phyloP scores from a whole-genome alignment of 2,113 vertebrate genomes.

The Heliornis fulica region DNA sequence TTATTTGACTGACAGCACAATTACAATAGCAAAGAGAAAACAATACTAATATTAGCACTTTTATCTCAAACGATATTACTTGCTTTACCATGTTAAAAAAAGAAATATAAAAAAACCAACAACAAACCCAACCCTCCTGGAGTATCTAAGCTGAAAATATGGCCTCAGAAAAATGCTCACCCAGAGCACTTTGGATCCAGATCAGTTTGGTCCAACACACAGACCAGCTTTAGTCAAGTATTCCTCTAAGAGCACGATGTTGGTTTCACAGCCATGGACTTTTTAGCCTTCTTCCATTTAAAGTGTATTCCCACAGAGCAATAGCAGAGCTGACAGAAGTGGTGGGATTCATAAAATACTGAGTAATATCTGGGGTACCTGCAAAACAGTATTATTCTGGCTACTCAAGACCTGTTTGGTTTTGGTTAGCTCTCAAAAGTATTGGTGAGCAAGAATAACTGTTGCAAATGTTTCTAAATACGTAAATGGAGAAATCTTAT shows the following conservation, averaged over 20 bases:
- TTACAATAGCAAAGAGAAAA: neutral
- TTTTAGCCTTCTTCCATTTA: neutral
- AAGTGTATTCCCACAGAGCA: neutral
- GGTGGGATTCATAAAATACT: neutral
- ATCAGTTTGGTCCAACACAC: neutral
- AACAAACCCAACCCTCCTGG: too few species aligned
- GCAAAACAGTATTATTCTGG: neutral
- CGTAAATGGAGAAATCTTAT: slow-evolving; percentile 11
- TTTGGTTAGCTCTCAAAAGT: neutral
- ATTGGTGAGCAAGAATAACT: neutral
- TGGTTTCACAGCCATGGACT: neutral
- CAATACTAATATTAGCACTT: neutral
- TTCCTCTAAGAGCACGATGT: neutral
- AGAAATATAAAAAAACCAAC: too few species aligned
- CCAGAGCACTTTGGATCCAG: neutral
- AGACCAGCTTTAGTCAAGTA: neutral
- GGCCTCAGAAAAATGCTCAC: neutral
- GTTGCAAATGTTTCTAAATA: neutral
- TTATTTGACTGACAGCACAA: neutral
- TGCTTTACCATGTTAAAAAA: neutral
- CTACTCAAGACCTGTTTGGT: neutral
- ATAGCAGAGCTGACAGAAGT: neutral
- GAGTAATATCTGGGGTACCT: neutral
- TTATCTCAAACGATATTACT: neutral
- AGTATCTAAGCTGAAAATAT: neutral